Evolutionary conservation across 2,888 invertebrate species (phyloP).

Genomic region (Catocala nupta): DNA sequence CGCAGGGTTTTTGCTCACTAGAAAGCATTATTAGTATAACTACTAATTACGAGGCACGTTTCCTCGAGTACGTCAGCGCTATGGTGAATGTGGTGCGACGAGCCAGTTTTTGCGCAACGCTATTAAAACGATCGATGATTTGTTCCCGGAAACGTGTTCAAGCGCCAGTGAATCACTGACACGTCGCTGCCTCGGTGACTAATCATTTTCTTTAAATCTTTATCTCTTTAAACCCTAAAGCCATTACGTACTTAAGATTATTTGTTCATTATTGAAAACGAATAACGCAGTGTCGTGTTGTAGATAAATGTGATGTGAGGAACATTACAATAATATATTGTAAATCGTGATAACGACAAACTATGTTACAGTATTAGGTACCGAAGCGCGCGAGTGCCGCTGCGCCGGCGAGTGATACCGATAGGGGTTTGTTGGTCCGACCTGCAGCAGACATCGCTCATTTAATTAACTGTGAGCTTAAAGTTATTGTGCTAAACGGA

Average conservation of each 20-base stretch:
- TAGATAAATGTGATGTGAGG: slow-evolving; percentile 25
- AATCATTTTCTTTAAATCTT: slow-evolving; percentile 11
- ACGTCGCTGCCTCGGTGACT: slow-evolving; percentile 6
- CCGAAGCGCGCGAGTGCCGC: not conserved
- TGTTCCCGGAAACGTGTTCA: slow-evolving; percentile 21
- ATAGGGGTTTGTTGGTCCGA: not conserved
- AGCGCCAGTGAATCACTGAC: slow-evolving; percentile 13
- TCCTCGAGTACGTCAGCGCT: slow-evolving; percentile 39
- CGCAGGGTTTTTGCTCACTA: slow-evolving; percentile 53
- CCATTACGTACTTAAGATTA: slow-evolving; percentile 5
- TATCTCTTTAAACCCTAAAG: slow-evolving; percentile 25
- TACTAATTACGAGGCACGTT: slow-evolving; percentile 51
- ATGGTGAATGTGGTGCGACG: slow-evolving; percentile 22
- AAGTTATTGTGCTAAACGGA: slow-evolving; percentile 11
- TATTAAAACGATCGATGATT: slow-evolving; percentile 9
- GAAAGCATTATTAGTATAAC: slow-evolving; percentile 59
- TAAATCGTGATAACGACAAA: slow-evolving; percentile 5
- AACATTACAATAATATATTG: slow-evolving; percentile 2
- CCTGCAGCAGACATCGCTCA: not conserved
- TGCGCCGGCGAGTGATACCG: not conserved
- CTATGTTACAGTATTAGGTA: not conserved
- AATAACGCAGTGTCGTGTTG: slow-evolving; percentile 15
- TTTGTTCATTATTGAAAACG: slow-evolving; percentile 23
- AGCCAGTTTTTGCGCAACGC: slow-evolving; percentile 19
- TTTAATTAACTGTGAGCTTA: slow-evolving; percentile 3